These are phyloP conservation scores for Halocaridina rubra DNA, from an alignment of 2,888 invertebrate species.

Conservation along the genomic window DNA sequence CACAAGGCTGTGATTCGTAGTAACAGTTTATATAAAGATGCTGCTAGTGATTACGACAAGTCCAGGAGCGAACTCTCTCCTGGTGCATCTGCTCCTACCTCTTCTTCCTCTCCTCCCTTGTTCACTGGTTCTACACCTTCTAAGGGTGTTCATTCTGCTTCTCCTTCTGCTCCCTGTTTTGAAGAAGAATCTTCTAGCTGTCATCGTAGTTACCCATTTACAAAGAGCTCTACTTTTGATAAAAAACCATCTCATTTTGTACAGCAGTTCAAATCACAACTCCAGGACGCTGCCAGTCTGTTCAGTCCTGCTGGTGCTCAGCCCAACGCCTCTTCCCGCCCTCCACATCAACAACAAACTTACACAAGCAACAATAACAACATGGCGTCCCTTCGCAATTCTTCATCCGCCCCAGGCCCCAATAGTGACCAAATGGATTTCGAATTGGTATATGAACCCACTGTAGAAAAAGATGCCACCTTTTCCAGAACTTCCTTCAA, in stretches of 20 bases:
- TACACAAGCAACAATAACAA: neutral
- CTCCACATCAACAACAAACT: constrained; percentile 1
- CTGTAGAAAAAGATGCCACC: constrained; percentile 7
- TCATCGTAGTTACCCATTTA: constrained; percentile 37
- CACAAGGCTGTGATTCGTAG: constrained; percentile 35
- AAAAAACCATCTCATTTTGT: constrained; percentile 51
- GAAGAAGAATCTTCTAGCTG: constrained; percentile 13
- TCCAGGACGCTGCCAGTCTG: neutral
- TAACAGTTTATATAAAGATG: constrained; percentile 25
- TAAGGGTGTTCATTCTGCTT: neutral
- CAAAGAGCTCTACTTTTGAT: constrained; percentile 44
- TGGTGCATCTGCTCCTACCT: constrained; percentile 12
- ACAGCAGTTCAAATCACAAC: constrained; percentile 32
- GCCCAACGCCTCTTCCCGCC: constrained; percentile 4
- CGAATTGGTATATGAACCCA: constrained; percentile 48
- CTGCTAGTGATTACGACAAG: constrained; percentile 8
- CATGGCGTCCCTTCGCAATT: neutral
- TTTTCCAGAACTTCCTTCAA: constrained; percentile 2
- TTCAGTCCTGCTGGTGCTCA: constrained; percentile 32
- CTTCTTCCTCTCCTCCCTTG: constrained; percentile 11
- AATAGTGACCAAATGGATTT: constrained; percentile 39
- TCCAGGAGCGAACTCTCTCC: neutral
- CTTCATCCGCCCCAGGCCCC: constrained; percentile 25
- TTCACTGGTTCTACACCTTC: neutral
- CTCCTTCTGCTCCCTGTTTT: constrained; percentile 9